Evolutionary conservation across 2,797 vertebrate genomes (phyloP).

Genomic region (Myotis planiceps): DNA sequence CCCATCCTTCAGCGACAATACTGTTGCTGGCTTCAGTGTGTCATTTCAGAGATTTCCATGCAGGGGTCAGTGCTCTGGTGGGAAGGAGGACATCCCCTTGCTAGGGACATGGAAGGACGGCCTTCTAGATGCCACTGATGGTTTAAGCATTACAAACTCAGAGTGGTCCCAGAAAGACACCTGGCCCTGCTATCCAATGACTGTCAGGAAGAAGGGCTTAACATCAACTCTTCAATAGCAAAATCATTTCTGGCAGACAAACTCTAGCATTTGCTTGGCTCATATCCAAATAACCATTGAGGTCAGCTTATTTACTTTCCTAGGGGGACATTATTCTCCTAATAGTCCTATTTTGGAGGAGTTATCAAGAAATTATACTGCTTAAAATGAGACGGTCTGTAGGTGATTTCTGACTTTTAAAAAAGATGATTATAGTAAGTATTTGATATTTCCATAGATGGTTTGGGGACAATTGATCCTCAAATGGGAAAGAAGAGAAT

Average conservation of each 20-base stretch:
- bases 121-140: not conserved
- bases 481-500: not conserved
- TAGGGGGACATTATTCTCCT: not conserved
- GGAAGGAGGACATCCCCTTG: not conserved
- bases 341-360: conserved; percentile 34
- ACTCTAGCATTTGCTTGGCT: conserved; percentile 14
- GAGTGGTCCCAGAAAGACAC: not conserved
- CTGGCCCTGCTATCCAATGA: conserved; percentile 7
- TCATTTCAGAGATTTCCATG: not conserved
- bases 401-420: not conserved
- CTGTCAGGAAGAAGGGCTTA: conserved; percentile 32
- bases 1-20: not conserved
- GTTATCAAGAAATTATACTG: conserved; percentile 37
- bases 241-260: conserved; percentile 45
- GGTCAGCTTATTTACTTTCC: conserved; percentile 43
- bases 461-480: not conserved
- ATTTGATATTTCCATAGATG: conserved; percentile 33
- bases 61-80: not conserved
- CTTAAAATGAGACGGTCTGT: conserved; percentile 18
- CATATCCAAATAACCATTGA: conserved; percentile 33
- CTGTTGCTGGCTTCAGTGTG: not conserved
- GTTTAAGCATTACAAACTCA: not conserved
- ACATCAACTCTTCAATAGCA: not conserved
- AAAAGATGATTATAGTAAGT: not conserved
- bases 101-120: not conserved